These are phyloP conservation scores for Aplochiton taeniatus DNA, from an alignment of 2,797 vertebrate genomes.

Conservation along the genomic window DNA sequence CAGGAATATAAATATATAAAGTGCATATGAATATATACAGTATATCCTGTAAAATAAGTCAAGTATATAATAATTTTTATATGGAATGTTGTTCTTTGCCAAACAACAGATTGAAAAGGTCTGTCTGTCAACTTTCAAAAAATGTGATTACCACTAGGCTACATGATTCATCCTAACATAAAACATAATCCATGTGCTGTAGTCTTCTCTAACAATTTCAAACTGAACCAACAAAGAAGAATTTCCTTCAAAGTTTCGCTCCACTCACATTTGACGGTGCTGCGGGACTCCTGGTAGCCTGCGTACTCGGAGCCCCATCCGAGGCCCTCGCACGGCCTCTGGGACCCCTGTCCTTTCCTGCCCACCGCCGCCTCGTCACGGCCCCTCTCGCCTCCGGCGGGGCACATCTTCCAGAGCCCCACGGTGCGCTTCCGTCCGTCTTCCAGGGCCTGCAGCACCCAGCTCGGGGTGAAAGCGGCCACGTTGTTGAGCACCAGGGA, in stretches of 20 bases:
- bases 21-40: too few species aligned
- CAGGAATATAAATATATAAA: too few species aligned
- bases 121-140: background rate
- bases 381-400: constrained; percentile 71
- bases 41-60: too few species aligned
- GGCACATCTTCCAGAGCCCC: constrained; percentile 94
- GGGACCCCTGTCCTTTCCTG: constrained; percentile 60
- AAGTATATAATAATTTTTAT: too few species aligned
- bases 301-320: constrained; percentile 90
- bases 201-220: too few species aligned
- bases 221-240: background rate
- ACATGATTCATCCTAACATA: too few species aligned
- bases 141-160: background rate
- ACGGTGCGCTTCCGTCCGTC: constrained; percentile 91
- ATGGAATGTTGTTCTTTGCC: too few species aligned
- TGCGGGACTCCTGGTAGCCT: constrained; percentile 93
- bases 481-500: constrained; percentile 94
- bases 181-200: too few species aligned
- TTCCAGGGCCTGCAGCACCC: constrained; percentile 92
- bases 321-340: constrained; percentile 80
- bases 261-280: constrained; percentile 95
- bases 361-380: constrained; percentile 67
- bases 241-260: too few species aligned
- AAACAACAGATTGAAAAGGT: too few species aligned
- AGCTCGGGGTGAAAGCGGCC: constrained; percentile 93